These are phyloP conservation scores for Pteropus rufus DNA, from an alignment of 2,797 vertebrate genomes.

Conservation along the genomic window DNA sequence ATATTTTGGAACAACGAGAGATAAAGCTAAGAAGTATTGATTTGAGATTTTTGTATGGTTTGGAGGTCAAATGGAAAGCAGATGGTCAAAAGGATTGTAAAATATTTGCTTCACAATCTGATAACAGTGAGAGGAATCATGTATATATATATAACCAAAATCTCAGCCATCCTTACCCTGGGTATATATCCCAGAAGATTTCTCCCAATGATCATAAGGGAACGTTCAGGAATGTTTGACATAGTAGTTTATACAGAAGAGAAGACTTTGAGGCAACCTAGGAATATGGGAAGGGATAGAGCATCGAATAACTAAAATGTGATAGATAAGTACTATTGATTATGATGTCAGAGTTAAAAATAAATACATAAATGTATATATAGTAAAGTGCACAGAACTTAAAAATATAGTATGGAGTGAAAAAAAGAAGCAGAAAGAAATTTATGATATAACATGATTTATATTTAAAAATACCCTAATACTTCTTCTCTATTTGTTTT, in stretches of 20 bases:
- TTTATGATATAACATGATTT: not conserved
- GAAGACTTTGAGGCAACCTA: not conserved
- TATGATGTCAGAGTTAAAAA: not conserved
- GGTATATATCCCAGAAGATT: not conserved
- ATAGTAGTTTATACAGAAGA: not conserved
- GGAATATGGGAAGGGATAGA: not conserved
- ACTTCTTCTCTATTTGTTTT: not conserved
- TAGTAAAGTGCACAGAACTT: not conserved
- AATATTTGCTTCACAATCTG: constrained; percentile 46
- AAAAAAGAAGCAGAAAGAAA: not conserved
- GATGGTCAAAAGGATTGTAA: constrained; percentile 27
- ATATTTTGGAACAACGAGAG: constrained; percentile 37
- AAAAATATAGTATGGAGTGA: not conserved
- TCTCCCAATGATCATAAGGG: not conserved
- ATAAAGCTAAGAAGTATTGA: constrained; percentile 51
- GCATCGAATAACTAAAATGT: not conserved
- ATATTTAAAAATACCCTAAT: not conserved
- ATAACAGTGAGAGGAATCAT: not conserved
- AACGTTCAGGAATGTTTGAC: not conserved
- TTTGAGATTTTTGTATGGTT: constrained; percentile 47
- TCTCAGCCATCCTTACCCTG: not conserved
- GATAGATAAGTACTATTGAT: not conserved
- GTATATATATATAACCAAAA: not conserved
- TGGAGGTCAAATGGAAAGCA: constrained; percentile 58
- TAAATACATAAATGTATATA: not conserved